Conservation (phyloP, 92 coral and sea anemone genomes). For the Actinostola sp. region DNA sequence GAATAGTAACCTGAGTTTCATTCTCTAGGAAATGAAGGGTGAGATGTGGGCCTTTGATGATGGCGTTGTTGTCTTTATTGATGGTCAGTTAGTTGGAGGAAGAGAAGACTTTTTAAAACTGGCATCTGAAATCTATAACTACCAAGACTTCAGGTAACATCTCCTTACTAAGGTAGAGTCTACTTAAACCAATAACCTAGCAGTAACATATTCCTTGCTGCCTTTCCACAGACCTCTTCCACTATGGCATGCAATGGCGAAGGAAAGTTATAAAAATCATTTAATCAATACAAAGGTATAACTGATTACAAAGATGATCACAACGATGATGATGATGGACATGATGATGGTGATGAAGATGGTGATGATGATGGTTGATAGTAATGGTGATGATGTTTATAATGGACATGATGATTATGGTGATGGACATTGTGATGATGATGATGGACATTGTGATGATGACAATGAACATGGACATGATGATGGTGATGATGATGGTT, state of each 20-base stretch:
- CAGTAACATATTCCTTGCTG: neutral
- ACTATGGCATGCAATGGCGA: constrained; percentile 91
- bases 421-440: no score
- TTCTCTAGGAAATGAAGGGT: constrained; percentile 72
- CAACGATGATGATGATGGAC: neutral
- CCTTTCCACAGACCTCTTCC: constrained; percentile 81
- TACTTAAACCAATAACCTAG: no score
- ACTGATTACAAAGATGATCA: neutral
- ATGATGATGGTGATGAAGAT: neutral
- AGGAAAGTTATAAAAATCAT: constrained; percentile 78
- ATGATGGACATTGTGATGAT: neutral
- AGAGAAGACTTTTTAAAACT: constrained; percentile 78
- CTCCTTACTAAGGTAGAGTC: no score
- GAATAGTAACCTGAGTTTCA: neutral
- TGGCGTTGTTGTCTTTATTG: constrained; percentile 74
- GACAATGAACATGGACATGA: neutral
- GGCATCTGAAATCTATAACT: constrained; percentile 69
- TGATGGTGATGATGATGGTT: no score
- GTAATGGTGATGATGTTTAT: no score
- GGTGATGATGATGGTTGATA: no score
- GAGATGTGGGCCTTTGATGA: constrained; percentile 91
- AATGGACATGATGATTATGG: no score
- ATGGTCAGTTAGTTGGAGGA: constrained; percentile 80
- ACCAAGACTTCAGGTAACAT: constrained; percentile 91
- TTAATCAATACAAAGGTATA: constrained; percentile 77